phyloP scores from a whole-genome alignment of 1,140 invertebrate genomes.

The Whitmania pigra region DNA sequence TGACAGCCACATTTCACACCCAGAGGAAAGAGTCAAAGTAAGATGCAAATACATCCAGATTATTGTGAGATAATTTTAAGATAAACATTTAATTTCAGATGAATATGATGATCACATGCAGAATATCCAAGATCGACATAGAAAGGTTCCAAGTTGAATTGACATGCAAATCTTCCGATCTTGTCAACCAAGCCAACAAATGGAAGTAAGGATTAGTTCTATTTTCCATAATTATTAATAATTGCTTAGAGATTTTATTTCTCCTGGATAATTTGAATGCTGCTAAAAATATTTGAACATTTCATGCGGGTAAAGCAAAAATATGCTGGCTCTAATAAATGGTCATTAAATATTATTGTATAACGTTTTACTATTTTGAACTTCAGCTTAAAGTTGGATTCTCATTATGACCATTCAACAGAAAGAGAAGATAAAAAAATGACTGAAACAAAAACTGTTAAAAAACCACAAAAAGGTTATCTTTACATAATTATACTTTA shows the following conservation, averaged over 20 bases:
- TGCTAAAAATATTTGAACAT: too few relatives aligned
- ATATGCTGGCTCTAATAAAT: too few relatives aligned
- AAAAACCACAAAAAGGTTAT: neutral
- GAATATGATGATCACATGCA: conserved; percentile 75
- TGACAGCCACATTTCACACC: conserved; percentile 82
- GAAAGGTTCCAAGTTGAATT: conserved; percentile 86
- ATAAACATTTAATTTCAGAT: conserved; percentile 36
- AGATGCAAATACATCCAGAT: conserved; percentile 7
- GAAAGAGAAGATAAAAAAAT: neutral
- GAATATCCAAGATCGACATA: conserved; percentile 89
- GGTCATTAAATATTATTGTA: too few relatives aligned
- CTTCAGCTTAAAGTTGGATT: neutral
- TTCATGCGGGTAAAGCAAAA: too few relatives aligned
- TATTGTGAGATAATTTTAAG: too few relatives aligned
- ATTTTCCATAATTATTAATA: too few relatives aligned
- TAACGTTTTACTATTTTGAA: too few relatives aligned
- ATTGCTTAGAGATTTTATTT: too few relatives aligned
- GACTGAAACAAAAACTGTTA: neutral
- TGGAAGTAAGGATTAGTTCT: conserved; percentile 47
- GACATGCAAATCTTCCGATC: conserved; percentile 80
- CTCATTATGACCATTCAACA: neutral
- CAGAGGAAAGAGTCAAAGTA: conserved; percentile 70
- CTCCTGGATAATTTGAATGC: too few relatives aligned
- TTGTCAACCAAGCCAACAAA: conserved; percentile 75
- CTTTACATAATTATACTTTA: too few relatives aligned